A percentile compares a stretch with the other conserved stretches of the same genome.
Conservation (phyloP, 2,888 invertebrate genomes). For the Drosophila ochracea region DNA sequence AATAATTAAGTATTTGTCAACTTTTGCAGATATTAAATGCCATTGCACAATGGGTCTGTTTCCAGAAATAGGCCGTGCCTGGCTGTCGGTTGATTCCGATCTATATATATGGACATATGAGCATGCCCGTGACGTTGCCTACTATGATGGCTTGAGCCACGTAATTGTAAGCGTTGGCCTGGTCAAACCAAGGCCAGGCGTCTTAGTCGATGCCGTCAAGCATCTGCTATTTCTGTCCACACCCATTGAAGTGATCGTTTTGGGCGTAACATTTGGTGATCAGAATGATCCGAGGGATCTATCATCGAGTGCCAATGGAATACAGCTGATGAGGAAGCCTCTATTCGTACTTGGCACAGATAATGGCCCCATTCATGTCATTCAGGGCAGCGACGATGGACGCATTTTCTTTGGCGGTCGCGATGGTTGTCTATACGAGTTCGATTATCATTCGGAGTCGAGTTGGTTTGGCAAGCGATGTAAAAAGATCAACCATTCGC, state of each 20-base stretch:
- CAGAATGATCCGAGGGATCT: conserved; percentile 44
- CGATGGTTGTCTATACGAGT: conserved; percentile 97
- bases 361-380: conserved; percentile 92
- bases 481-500: conserved; percentile 97
- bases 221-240: conserved; percentile 96
- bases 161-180: conserved; percentile 97
- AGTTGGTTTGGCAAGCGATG: conserved; percentile 98
- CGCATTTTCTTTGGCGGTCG: conserved; percentile 97
- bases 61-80: conserved; percentile 97
- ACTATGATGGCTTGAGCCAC: conserved; percentile 97
- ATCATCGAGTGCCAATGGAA: conserved; percentile 87
- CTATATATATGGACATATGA: conserved; percentile 98
- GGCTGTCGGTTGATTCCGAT: conserved; percentile 98
- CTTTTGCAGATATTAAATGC: conserved; percentile 93
- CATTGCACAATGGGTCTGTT: conserved; percentile 99
- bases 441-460: conserved; percentile 95
- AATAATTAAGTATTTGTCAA: not conserved
- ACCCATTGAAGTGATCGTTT: conserved; percentile 94
- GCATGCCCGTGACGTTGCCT: conserved; percentile 97
- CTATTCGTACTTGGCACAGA: conserved; percentile 96
- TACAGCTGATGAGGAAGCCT: conserved; percentile 97
- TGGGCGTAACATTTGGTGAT: conserved; percentile 84
- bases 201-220: conserved; percentile 96
- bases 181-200: conserved; percentile 93
- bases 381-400: conserved; percentile 92